Conservation (phyloP, 2,888 invertebrate species). For the Ariolimax columbianus region DNA sequence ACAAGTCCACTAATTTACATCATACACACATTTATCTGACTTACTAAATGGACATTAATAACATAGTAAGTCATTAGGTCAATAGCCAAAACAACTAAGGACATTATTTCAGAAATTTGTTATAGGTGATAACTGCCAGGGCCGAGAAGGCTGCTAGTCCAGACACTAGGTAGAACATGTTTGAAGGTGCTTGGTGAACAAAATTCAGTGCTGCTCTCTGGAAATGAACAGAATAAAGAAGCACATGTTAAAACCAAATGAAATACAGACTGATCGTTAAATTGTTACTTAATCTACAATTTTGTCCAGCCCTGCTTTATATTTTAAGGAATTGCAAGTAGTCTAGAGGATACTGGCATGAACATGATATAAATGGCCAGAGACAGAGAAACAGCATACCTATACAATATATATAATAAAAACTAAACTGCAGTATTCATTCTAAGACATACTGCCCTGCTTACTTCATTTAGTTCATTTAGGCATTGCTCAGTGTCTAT, state of each 20-base stretch:
- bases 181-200: slow-evolving; percentile 23
- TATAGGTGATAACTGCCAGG: slow-evolving; percentile 19
- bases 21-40: no score
- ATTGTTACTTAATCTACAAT: no score
- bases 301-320: no score
- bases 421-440: no score
- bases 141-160: slow-evolving; percentile 32
- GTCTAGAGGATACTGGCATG: no score
- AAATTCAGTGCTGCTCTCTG: slow-evolving; percentile 43
- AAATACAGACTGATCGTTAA: neutral
- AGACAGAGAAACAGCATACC: no score
- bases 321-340: no score
- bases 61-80: neutral
- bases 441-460: no score
- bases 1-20: neutral
- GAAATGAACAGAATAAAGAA: neutral
- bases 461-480: no score
- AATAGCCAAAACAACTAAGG: neutral
- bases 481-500: no score
- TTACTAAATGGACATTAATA: neutral
- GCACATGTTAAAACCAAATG: neutral
- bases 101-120: slow-evolving; percentile 31
- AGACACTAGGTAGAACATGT: slow-evolving; percentile 27
- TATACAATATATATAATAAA: no score
- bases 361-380: no score